Base-by-base conservation (phyloP, 2,888 invertebrate species). In the Epinotia bilunana region DNA sequence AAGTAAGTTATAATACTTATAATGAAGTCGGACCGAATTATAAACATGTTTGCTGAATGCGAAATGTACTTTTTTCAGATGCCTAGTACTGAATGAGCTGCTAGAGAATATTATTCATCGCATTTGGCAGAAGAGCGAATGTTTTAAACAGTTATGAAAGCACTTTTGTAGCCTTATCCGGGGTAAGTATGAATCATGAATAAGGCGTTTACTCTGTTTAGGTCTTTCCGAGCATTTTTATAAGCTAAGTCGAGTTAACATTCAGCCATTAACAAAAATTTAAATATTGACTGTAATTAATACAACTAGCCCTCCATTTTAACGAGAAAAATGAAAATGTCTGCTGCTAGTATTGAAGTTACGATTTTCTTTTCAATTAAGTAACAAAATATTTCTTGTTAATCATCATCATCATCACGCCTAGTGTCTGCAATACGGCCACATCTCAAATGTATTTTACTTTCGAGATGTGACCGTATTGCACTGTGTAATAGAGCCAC, bases 11-110 rank as follows among this genome's bases (percentile, higher is more conserved):
- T 9, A 11, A 43, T 6, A 39, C 0, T 39, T 5, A 43, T 9
- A 11, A 43, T 6, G 43, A 43, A 43, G 7, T 12, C 12, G 13
- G 12, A 49, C 49, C 11, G 16, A 13, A 78, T 76, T 75, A 63
- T 70, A 77, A 79, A 82, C 80, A 78, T 80, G 81, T 82, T 80
- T 82, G 75, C 75, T 77, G 55, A 33, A 74, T 69, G 46, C 61
- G 7, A 72, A 74, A 57, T 60, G 60, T 62, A 16, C 61, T 70
- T 65, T 61, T 63, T 71, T 23, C 12, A 49, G 13, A 20, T 73
- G 72, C 76, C 76, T 79, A 78, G 74, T 74, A 79, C 77, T 79
- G 78, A 78, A 78, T 76, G 79, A 73, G 79, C 79, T 80, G 80
- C 75, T 65, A 53, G 74, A 77, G n/a, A 11, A 65, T 58, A 58